These are phyloP conservation scores for Seladonia tumulorum DNA, from an alignment of 2,888 invertebrate species.

Conservation along the genomic window DNA sequence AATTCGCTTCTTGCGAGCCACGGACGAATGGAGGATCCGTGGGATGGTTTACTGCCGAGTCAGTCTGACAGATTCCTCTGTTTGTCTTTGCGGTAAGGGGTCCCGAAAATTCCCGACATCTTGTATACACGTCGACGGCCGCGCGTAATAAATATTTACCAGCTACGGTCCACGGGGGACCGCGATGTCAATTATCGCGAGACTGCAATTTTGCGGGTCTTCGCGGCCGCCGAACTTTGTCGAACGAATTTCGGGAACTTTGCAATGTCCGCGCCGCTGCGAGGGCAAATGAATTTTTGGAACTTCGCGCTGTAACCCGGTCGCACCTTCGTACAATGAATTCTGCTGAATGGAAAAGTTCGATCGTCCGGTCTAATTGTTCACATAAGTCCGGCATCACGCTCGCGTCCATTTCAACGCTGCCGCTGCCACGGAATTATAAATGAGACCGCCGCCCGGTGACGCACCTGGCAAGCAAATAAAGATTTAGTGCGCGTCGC, in stretches of 20 bases:
- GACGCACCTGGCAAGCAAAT: neutral
- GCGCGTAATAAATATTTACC: slow-evolving; percentile 42
- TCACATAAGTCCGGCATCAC: neutral
- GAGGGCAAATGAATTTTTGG: neutral
- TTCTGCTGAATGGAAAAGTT: neutral
- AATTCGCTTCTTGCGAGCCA: slow-evolving; percentile 77
- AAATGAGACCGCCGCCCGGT: neutral
- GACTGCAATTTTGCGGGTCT: neutral
- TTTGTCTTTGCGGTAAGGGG: slow-evolving; percentile 44
- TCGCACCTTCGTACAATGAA: neutral
- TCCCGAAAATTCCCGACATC: slow-evolving; percentile 39
- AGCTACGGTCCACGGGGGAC: neutral
- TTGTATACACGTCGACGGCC: slow-evolving; percentile 16
- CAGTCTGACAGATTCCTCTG: slow-evolving; percentile 49
- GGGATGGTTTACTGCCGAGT: slow-evolving; percentile 55
- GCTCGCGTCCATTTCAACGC: neutral
- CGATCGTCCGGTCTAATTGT: neutral
- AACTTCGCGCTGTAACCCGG: neutral
- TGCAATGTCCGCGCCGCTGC: neutral
- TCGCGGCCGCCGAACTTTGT: slow-evolving; percentile 1
- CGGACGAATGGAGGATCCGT: slow-evolving; percentile 45
- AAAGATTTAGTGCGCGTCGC: neutral
- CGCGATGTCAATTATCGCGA: neutral
- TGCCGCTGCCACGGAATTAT: neutral
- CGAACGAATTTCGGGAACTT: slow-evolving; percentile 5